Evolutionary conservation across 2,888 invertebrate species (phyloP).

Genomic region (Arctia plantaginis): DNA sequence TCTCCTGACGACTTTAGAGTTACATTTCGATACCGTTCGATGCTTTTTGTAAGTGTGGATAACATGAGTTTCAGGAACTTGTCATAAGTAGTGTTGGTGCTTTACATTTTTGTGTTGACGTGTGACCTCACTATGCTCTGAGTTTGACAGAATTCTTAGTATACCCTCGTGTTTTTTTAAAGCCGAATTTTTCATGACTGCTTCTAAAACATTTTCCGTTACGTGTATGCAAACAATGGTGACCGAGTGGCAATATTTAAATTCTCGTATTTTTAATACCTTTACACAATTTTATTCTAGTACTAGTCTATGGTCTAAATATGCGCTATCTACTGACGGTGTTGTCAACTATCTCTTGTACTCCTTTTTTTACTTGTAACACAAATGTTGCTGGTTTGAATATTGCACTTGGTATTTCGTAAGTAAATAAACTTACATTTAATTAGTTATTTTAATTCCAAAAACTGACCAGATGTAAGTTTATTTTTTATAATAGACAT

Average conservation of each 20-base stretch:
- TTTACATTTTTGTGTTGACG: no score
- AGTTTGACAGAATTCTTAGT: no score
- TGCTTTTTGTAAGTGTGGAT: no score
- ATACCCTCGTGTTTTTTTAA: no score
- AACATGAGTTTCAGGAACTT: no score
- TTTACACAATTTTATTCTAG: conserved; percentile 24
- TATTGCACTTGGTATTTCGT: not conserved
- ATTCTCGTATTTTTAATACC: conserved; percentile 8
- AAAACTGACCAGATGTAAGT: not conserved
- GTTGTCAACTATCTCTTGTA: conserved; percentile 24
- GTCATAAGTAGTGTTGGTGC: no score
- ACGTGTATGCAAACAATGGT: not conserved
- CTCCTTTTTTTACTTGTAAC: conserved; percentile 12
- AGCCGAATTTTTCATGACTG: no score
- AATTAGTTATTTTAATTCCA: not conserved
- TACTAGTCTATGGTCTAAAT: conserved; percentile 32
- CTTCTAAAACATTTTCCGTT: not conserved
- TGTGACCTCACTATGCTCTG: no score
- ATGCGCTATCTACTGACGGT: conserved; percentile 26
- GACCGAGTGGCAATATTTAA: conserved; percentile 9
- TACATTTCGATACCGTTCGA: no score
- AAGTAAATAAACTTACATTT: not conserved
- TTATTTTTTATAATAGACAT: not conserved
- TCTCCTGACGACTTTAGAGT: no score
- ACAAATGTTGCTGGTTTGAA: conserved; percentile 14